These are phyloP conservation scores for Drosophila grimshawi DNA, from an alignment of 1,140 invertebrate genomes.

Conservation along the genomic window DNA sequence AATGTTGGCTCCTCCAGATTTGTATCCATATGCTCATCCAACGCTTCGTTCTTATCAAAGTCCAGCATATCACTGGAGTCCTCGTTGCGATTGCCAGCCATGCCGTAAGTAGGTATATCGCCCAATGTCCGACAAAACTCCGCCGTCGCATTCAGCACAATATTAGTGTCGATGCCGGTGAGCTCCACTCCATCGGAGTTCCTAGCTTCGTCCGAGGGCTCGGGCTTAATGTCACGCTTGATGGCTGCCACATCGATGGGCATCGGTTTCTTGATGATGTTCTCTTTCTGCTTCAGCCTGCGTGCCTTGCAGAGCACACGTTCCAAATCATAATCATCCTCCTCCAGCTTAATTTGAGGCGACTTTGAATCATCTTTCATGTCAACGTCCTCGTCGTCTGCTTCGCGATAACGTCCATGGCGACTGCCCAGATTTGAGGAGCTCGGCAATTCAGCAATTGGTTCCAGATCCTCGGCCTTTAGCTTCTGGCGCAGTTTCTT, in stretches of 20 bases:
- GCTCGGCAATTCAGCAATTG: conserved; percentile 75
- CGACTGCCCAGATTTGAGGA: conserved; percentile 86
- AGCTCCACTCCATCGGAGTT: conserved; percentile 25
- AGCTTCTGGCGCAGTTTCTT: conserved; percentile 85
- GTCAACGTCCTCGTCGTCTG: conserved; percentile 83
- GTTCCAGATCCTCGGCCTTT: conserved; percentile 87
- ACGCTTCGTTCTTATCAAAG: conserved; percentile 65
- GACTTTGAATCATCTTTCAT: conserved; percentile 84
- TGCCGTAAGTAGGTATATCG: conserved; percentile 96
- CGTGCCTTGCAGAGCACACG: conserved; percentile 90
- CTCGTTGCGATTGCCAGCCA: conserved; percentile 94
- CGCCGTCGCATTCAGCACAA: conserved; percentile 96
- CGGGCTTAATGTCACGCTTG: conserved; percentile 84
- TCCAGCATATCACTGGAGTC: conserved; percentile 92
- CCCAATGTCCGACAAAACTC: conserved; percentile 98
- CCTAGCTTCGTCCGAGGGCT: conserved; percentile 78
- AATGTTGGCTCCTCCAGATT: conserved; percentile 54
- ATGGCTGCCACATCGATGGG: conserved; percentile 83
- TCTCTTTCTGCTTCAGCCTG: conserved; percentile 88
- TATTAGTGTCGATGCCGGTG: conserved; percentile 85
- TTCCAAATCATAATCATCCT: conserved; percentile 89
- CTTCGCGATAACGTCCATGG: conserved; percentile 76
- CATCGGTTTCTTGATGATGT: conserved; percentile 83
- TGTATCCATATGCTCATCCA: conserved; percentile 65
- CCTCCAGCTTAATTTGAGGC: conserved; percentile 88